Base-by-base conservation (phyloP, 2,797 vertebrate genomes). In the Oryzias sinensis region DNA sequence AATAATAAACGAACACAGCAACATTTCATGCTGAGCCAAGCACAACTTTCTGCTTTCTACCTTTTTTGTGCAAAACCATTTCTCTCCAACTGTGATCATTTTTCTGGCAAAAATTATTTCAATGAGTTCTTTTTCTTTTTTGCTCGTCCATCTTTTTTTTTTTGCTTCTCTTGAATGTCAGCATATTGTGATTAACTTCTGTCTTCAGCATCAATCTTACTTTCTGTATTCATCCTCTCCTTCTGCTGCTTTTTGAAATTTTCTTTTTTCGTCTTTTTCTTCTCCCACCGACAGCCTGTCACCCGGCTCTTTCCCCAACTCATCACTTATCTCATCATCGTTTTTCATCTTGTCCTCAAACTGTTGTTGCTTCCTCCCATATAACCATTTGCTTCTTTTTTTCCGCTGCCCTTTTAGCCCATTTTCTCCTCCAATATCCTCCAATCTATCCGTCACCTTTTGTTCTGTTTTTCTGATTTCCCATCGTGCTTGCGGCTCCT, bases 101-200 rank as follows among this genome's bases (percentile, higher is more conserved):
- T 68, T 48, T 63, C 70, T 76, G 53, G 62, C 65, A 62, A 43
- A 47, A 8, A 70, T 78, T 76, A 17, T 69, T 77, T 84, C 53
- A 76, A 22, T 43, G 62, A 68, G 58, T 77, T 71, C 76, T 69
- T 56, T 65, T 64, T 67, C 61, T 56, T 53, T 81, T 77, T 65
- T 69, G 49, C 33, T 53, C 37, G 25, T 48, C 65, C 37, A 40
- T 48, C 65, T 59, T 37, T 33, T 65, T 57, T 17, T 59, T 81
- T 76, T 70, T 69, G 49, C 33, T 53, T 41, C 25, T 44, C 65
- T 37, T 37, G 33, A 37, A 37, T 73, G 79, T 83, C 76, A 76
- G 68, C 71, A 59, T 60, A 57, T 70, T 71, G 66, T 61, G 55
- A 56, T 77, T 68, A 49, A 66, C 60, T 55, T 59, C 33, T 49